phyloP scores from a whole-genome alignment of 2,797 vertebrate species.

The Parauchenoglanis punctatus region DNA sequence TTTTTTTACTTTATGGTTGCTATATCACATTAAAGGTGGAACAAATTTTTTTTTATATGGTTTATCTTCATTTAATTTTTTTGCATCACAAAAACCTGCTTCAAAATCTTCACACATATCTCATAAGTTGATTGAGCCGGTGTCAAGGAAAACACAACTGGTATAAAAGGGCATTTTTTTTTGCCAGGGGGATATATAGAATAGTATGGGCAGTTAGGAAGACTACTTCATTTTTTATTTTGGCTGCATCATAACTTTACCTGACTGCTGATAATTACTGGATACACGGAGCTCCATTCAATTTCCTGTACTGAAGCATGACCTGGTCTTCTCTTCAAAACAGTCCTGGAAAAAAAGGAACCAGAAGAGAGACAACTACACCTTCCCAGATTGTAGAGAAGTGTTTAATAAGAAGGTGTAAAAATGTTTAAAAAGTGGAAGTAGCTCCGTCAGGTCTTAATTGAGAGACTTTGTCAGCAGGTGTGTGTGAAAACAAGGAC shows the following conservation, averaged over 20 bases:
- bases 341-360: neutral
- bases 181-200: neutral
- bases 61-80: too few species aligned
- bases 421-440: neutral
- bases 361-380: neutral
- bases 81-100: neutral
- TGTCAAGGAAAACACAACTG: neutral
- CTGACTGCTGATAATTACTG: conserved; percentile 23
- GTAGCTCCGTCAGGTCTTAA: neutral
- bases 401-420: conserved; percentile 1
- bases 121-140: neutral
- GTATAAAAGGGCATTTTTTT: neutral
- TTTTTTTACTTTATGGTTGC: too few species aligned
- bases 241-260: neutral
- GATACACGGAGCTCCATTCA: neutral
- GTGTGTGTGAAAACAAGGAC: conserved; percentile 41
- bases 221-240: neutral
- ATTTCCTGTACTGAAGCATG: neutral
- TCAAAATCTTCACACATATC: neutral
- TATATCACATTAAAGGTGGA: too few species aligned
- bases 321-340: neutral
- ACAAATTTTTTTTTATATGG: too few species aligned
- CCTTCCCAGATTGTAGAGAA: neutral
- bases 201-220: neutral
- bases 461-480: conserved; percentile 38